These are phyloP conservation scores for Acholoe squamosa DNA, from an alignment of 2,888 invertebrate species.

Conservation along the genomic window DNA sequence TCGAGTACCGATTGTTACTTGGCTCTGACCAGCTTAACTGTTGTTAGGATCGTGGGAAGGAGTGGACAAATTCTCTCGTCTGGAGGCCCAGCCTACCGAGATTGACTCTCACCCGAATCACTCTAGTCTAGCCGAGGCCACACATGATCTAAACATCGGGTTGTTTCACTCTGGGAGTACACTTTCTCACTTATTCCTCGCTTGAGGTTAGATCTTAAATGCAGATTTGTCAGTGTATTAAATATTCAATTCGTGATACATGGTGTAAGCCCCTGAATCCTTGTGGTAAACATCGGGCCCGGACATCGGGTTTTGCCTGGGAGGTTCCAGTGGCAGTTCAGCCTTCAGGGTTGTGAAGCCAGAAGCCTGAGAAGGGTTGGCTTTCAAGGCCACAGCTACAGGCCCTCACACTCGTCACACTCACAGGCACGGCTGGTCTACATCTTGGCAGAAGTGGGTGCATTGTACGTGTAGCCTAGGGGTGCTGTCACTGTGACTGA, in stretches of 20 bases:
- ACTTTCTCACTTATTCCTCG: background rate
- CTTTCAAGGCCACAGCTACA: no score
- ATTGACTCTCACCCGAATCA: background rate
- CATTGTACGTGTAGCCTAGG: background rate
- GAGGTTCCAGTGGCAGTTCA: no score
- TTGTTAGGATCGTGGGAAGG: background rate
- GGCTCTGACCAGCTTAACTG: background rate
- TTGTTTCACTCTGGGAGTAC: background rate
- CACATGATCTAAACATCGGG: background rate
- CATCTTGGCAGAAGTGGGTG: background rate
- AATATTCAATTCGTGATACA: no score
- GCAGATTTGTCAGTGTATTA: no score
- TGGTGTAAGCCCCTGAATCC: no score
- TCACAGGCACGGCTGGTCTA: background rate
- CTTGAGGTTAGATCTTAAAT: no score
- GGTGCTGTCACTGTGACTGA: background rate
- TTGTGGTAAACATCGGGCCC: no score
- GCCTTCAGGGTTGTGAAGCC: no score
- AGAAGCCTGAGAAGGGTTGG: no score
- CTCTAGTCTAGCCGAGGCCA: background rate
- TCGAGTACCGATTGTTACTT: background rate
- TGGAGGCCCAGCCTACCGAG: background rate
- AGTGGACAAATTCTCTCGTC: background rate
- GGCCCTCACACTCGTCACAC: no score
- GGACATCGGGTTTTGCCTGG: no score